A percentile compares a stretch with the other conserved stretches of the same genome.
Conservation (phyloP, 2,797 vertebrate species). For the Sebastes cheni region DNA sequence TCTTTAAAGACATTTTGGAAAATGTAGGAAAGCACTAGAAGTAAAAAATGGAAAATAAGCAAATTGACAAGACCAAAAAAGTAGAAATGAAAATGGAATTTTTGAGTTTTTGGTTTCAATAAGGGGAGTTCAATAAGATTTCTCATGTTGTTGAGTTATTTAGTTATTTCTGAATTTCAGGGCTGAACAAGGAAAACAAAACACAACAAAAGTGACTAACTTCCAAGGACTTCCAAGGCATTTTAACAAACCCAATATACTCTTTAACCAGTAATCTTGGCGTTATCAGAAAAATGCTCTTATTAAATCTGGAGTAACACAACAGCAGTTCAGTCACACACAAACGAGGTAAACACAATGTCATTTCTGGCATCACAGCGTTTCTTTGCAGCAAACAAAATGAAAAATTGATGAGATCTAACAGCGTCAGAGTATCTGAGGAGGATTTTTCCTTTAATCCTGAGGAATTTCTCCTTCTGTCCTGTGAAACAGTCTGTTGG, state of each 20-base stretch:
- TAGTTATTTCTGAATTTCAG: not conserved
- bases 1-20: not conserved
- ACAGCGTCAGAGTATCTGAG: not conserved
- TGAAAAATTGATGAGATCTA: not conserved
- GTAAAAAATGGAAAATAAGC: not conserved
- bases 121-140: not conserved
- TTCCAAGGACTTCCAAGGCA: not conserved
- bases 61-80: not conserved
- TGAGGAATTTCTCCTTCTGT: constrained; percentile 38
- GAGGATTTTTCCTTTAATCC: constrained; percentile 38
- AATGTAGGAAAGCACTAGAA: not conserved
- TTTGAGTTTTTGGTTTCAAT: not conserved
- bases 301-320: not conserved
- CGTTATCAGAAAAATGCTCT: not conserved
- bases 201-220: not conserved
- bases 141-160: not conserved
- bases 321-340: not conserved
- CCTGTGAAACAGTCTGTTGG: constrained; percentile 39
- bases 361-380: not conserved
- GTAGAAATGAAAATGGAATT: not conserved
- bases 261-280: not conserved
- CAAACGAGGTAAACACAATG: not conserved
- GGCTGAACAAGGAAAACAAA: not conserved
- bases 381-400: not conserved
- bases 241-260: not conserved